These are phyloP conservation scores for Engystomops pustulosus DNA, from an alignment of 2,113 vertebrate species.

Conservation along the genomic window DNA sequence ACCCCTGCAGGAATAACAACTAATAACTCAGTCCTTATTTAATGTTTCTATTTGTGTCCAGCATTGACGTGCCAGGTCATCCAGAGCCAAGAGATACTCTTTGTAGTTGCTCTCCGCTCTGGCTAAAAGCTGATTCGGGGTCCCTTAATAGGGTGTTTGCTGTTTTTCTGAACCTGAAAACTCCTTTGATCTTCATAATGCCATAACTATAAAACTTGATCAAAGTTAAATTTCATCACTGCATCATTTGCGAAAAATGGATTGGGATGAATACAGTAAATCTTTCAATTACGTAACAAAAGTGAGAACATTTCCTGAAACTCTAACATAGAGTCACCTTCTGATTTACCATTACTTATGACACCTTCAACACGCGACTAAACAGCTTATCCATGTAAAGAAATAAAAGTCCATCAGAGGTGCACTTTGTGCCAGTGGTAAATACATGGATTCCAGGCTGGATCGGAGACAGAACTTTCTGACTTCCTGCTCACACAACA, in stretches of 20 bases:
- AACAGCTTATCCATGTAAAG: not conserved
- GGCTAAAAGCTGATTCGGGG: not conserved
- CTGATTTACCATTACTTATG: not conserved
- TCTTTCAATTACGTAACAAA: not conserved
- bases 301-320: not conserved
- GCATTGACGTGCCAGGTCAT: not conserved
- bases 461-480: not conserved
- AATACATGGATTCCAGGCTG: not conserved
- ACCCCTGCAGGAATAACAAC: not conserved
- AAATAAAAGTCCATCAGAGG: not conserved
- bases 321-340: too few relatives aligned
- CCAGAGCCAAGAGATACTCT: not conserved
- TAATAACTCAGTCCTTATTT: not conserved
- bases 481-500: slow-evolving; percentile 31
- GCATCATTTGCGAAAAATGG: not conserved
- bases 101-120: not conserved
- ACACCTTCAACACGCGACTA: not conserved
- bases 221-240: not conserved
- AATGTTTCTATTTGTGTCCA: not conserved
- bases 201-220: not conserved
- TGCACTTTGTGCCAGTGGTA: not conserved
- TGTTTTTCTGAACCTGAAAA: not conserved
- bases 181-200: not conserved
- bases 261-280: not conserved
- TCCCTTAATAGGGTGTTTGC: not conserved